Conservation (phyloP, 2,113 vertebrate genomes). For the Steatornis caripensis region DNA sequence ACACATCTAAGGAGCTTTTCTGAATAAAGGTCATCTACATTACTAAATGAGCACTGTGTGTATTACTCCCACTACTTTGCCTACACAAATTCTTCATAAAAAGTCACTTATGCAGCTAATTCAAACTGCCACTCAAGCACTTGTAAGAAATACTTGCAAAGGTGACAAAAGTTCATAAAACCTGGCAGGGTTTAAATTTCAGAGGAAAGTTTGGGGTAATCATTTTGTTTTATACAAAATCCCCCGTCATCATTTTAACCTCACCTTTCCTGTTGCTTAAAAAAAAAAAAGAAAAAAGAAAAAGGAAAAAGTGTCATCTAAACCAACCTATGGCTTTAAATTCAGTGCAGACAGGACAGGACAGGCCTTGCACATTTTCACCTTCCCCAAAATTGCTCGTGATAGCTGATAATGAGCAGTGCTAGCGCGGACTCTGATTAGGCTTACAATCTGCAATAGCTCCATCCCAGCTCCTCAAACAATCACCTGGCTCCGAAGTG, state of each 20-base stretch:
- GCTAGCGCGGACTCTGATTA: neutral
- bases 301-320: neutral
- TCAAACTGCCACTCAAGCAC: neutral
- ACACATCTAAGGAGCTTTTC: neutral
- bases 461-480: neutral
- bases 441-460: neutral
- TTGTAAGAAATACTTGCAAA: neutral
- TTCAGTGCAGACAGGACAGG: neutral
- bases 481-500: too few relatives aligned
- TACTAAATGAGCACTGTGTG: neutral
- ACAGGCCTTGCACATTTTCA: neutral
- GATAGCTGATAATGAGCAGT: neutral
- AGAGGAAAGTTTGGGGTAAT: neutral
- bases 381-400: neutral
- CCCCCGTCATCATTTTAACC: neutral
- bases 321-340: neutral
- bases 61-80: neutral
- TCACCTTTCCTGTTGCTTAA: neutral
- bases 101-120: neutral
- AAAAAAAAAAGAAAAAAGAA: too few relatives aligned
- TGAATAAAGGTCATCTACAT: neutral
- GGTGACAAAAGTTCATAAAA: neutral
- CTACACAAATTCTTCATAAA: neutral
- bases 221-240: neutral
- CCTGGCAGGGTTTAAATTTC: neutral